These are phyloP conservation scores for Centrocercus urophasianus DNA, from an alignment of 2,113 vertebrate species.

Conservation along the genomic window DNA sequence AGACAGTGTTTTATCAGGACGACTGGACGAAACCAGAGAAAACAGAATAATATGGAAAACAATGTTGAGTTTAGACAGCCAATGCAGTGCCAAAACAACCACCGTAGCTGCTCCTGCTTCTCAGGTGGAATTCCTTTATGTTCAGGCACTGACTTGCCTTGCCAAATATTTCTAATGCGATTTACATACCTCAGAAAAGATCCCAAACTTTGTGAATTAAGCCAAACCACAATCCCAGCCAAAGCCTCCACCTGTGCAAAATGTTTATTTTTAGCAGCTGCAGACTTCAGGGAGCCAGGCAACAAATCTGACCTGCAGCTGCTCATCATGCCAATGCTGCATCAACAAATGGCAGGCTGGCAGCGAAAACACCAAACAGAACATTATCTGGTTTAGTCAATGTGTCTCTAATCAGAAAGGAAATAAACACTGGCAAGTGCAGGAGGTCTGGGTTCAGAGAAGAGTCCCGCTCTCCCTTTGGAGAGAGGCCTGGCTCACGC, in stretches of 20 bases:
- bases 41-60: neutral
- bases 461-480: neutral
- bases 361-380: neutral
- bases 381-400: neutral
- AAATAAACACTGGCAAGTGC: neutral
- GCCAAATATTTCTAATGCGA: slow-evolving; percentile 54
- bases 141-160: slow-evolving; percentile 51
- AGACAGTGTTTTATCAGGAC: neutral
- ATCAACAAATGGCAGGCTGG: slow-evolving; percentile 60
- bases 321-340: slow-evolving; percentile 34
- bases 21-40: neutral
- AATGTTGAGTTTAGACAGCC: neutral
- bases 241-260: slow-evolving; percentile 64
- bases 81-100: neutral
- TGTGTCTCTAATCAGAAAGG: neutral
- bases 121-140: slow-evolving; percentile 45
- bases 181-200: slow-evolving; percentile 63
- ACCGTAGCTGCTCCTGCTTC: neutral
- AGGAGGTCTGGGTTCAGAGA: neutral
- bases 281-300: slow-evolving; percentile 47
- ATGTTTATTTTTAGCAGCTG: slow-evolving; percentile 70
- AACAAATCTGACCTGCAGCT: slow-evolving; percentile 59
- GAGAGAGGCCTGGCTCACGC: neutral
- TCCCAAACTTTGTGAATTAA: slow-evolving; percentile 52
- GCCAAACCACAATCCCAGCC: slow-evolving; percentile 63